Evolutionary conservation across 1,140 invertebrate species (phyloP), one percentile per base, ranked within the genome.

Genomic region (Leguminivora glycinivorella): DNA sequence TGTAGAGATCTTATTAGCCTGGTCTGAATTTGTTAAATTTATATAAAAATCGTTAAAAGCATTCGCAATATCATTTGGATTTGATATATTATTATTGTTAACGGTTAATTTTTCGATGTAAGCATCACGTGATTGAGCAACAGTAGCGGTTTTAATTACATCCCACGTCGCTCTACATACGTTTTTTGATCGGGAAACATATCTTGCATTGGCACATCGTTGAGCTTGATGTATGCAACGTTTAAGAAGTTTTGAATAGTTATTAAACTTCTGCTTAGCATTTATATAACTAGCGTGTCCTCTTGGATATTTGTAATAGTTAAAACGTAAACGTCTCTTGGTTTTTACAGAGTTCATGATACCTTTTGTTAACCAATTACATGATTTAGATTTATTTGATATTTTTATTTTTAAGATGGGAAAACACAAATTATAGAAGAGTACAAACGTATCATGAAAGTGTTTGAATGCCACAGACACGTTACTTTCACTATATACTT

Each of bases 31-130:
- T n/a, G 67, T 47, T 43, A 52, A n/a, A 56, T 68, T 68, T 14
- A 68, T 68, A 52, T 52, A 68, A 17, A 52, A 47, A 24, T 47
- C 14, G 29, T 68, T 68, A 47, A 68, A 68, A 25, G 17, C n/a
- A 56, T 68, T 68, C 25, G 67, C 17, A 26, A 68, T 68, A 2
- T 56, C 67, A 52, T n/a, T 68, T 3, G 67, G 67, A n/a, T 56
- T 40, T 12, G 43, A 25, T 29, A 68, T 26, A 4, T 29, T 29
- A 2, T 14, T 29, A 68, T 56, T 29, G 12, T 68, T 52, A 14
- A 52, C 43, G 25, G 25, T 12, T 68, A 68, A 4, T 25, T 52
- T 52, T 24, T 52, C 67, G 29, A 68, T 56, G 14, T 56, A 14
- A n/a, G 24, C 10, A 22, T 29, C 24, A 2, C 3, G 4, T 6